Conservation (phyloP, 2,888 invertebrate genomes). For the Orthosia cruda region DNA sequence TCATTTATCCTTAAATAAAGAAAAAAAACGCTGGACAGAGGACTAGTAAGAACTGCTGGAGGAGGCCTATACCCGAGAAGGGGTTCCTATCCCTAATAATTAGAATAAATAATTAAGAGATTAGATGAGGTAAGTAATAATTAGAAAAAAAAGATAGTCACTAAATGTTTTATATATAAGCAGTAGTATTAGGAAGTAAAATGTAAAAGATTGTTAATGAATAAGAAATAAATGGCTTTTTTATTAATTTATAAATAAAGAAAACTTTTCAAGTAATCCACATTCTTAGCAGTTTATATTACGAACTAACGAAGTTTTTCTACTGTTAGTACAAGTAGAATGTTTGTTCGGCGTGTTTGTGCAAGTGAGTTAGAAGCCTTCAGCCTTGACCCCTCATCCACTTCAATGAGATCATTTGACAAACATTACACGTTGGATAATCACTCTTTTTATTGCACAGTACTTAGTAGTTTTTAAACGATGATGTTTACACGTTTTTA, state of each 20-base stretch:
- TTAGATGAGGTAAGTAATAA: no score
- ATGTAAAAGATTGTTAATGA: no score
- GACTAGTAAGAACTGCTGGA: no score
- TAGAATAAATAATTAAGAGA: no score
- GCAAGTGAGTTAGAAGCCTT: slow-evolving; percentile 41
- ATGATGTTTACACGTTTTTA: slow-evolving; percentile 26
- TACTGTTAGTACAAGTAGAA: slow-evolving; percentile 17
- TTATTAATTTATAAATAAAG: not conserved
- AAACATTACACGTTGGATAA: slow-evolving; percentile 46
- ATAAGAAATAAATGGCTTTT: no score
- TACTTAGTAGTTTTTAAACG: slow-evolving; percentile 18
- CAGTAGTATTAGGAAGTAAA: no score
- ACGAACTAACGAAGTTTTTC: not conserved
- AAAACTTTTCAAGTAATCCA: not conserved
- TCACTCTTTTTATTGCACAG: slow-evolving; percentile 45
- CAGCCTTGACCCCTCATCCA: slow-evolving; percentile 32
- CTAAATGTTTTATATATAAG: no score
- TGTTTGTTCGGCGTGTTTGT: slow-evolving; percentile 36
- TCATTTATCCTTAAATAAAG: no score
- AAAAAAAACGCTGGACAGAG: no score
- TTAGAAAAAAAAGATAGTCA: no score
- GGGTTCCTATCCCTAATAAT: no score
- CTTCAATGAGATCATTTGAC: slow-evolving; percentile 56
- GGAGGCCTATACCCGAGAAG: no score
- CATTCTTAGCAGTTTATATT: not conserved